phyloP scores from a whole-genome alignment of 2,888 invertebrate species.

The Pristionchus fissidentatus region DNA sequence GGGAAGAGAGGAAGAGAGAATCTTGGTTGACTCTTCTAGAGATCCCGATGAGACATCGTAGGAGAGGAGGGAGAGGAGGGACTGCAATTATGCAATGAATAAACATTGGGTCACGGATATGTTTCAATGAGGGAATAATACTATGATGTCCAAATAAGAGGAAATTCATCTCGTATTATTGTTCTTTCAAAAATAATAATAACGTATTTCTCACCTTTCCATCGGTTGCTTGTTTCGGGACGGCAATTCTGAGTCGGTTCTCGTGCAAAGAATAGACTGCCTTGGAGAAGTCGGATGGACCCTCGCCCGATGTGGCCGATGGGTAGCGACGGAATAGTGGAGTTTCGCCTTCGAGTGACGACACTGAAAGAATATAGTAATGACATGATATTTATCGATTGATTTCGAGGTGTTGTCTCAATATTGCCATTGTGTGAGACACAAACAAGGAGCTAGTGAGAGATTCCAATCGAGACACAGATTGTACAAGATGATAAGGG shows the following conservation, averaged over 20 bases:
- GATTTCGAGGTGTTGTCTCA: too few species aligned
- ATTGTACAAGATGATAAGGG: too few species aligned
- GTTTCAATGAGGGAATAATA: too few species aligned
- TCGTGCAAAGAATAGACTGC: background rate
- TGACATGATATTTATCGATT: too few species aligned
- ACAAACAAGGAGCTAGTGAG: too few species aligned
- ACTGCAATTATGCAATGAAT: too few species aligned
- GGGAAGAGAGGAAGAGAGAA: constrained; percentile 20
- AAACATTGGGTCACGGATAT: too few species aligned
- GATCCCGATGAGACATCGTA: background rate
- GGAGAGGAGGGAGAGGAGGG: background rate
- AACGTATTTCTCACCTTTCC: background rate
- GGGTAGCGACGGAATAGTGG: constrained; percentile 11
- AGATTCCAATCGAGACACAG: too few species aligned
- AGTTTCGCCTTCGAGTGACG: background rate
- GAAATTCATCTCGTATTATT: background rate
- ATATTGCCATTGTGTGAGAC: too few species aligned
- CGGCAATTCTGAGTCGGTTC: background rate
- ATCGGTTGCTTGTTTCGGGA: background rate
- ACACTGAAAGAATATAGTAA: too few species aligned
- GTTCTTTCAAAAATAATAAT: background rate
- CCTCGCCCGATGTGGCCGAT: background rate
- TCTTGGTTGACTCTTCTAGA: too few species aligned
- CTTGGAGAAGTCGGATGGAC: background rate
- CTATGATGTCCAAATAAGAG: too few species aligned